A percentile compares a stretch with the other conserved stretches of the same genome.
phyloP scores from a whole-genome alignment of 2,113 vertebrate species.

The Dipodomys stephensi region DNA sequence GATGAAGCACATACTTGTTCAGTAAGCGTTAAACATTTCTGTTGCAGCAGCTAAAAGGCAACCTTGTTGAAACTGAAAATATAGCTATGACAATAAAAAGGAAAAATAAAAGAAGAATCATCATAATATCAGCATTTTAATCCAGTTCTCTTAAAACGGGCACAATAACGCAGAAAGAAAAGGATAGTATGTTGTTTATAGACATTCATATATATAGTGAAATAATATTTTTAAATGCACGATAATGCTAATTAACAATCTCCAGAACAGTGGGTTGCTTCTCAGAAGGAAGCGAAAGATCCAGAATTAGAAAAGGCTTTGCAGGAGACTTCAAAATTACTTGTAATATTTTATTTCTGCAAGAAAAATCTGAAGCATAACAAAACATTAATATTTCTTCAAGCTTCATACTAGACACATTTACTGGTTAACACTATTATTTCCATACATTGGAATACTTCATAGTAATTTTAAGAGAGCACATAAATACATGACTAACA shows the following conservation, averaged over 20 bases:
- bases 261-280: neutral
- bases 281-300: conserved; percentile 2
- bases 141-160: neutral
- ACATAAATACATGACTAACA: neutral
- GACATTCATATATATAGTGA: neutral
- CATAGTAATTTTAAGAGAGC: neutral
- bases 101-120: neutral
- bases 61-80: neutral
- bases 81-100: neutral
- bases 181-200: neutral
- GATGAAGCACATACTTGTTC: neutral
- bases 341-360: neutral
- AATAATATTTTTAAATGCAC: neutral
- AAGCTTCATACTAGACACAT: neutral
- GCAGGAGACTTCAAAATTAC: neutral
- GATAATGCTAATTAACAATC: conserved; percentile 6
- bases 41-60: neutral
- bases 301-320: neutral
- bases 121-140: neutral
- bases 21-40: conserved; percentile 1
- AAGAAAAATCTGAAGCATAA: neutral
- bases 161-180: neutral
- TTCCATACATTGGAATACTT: neutral
- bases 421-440: neutral
- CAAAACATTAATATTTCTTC: neutral